Conservation (phyloP, 2,113 vertebrate genomes). For the Hippocampus guttulatus region DNA sequence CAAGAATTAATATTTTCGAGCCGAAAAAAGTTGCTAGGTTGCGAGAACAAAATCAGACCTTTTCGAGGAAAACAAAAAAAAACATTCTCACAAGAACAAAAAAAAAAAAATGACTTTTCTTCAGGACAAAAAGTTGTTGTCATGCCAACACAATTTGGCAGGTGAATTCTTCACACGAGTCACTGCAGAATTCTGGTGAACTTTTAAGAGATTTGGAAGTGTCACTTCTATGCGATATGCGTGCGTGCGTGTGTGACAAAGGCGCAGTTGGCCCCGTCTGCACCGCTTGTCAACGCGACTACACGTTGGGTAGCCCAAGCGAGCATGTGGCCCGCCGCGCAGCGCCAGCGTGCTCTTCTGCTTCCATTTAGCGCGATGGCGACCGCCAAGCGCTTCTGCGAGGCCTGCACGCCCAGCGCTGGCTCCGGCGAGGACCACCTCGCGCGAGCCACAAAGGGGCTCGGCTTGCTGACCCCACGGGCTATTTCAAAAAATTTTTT, state of each 20-base stretch:
- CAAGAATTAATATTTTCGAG: background rate
- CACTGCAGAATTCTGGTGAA: background rate
- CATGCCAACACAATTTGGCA: background rate
- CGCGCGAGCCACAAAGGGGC: conserved; percentile 60
- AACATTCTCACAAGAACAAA: background rate
- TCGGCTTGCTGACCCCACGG: conserved; percentile 61
- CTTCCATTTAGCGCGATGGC: conserved; percentile 70
- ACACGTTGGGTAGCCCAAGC: conserved; percentile 61
- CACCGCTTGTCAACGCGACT: conserved; percentile 71
- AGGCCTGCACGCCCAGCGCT: conserved; percentile 57
- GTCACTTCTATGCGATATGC: conserved; percentile 57
- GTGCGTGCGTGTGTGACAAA: conserved; percentile 61
- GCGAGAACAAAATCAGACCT: background rate
- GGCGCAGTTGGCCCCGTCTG: conserved; percentile 58
- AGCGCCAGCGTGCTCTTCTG: conserved; percentile 70
- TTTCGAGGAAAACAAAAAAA: background rate
- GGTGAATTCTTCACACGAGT: background rate
- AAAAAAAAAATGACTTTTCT: background rate
- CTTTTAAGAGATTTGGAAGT: background rate
- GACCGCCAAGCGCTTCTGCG: conserved; percentile 64
- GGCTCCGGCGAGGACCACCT: conserved; percentile 44
- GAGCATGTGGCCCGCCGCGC: conserved; percentile 66
- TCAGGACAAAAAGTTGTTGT: background rate
- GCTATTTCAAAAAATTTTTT: conserved; percentile 16
- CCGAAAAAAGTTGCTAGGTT: background rate